These are phyloP conservation scores for Halcyon malimbica DNA, from an alignment of 2,113 vertebrate species.

Conservation along the genomic window DNA sequence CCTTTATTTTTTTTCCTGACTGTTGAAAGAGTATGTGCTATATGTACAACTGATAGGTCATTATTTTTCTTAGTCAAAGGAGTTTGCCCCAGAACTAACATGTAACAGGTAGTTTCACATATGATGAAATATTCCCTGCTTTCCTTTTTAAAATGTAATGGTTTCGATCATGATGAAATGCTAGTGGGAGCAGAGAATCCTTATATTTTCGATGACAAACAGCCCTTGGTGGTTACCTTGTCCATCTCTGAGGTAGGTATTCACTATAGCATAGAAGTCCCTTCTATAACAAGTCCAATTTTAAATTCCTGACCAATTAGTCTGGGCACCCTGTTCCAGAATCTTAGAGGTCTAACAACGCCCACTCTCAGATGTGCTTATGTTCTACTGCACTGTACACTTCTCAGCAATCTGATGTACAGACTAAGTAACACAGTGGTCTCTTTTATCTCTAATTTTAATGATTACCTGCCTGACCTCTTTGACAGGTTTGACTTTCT, in stretches of 20 bases:
- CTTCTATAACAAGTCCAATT: background rate
- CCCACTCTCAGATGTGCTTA: background rate
- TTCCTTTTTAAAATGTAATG: background rate
- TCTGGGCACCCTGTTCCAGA: background rate
- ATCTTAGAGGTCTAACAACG: background rate
- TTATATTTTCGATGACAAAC: background rate
- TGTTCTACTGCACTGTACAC: background rate
- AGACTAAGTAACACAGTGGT: background rate
- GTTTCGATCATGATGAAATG: background rate
- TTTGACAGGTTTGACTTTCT: background rate
- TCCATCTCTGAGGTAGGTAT: background rate
- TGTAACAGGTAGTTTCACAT: background rate
- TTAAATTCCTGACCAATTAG: background rate
- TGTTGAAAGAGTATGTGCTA: background rate
- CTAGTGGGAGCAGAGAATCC: background rate
- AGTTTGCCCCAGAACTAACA: background rate
- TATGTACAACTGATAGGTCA: background rate
- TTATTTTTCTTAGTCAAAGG: background rate
- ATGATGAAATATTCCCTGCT: background rate
- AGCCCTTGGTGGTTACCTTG: background rate
- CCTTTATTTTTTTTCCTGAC: background rate
- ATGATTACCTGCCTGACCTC: constrained; percentile 9
- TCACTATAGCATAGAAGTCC: background rate
- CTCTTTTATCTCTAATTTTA: constrained; percentile 23
- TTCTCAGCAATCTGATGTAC: background rate